Base-by-base conservation (phyloP, 2,113 vertebrate species). In the Malurus cyaneus region DNA sequence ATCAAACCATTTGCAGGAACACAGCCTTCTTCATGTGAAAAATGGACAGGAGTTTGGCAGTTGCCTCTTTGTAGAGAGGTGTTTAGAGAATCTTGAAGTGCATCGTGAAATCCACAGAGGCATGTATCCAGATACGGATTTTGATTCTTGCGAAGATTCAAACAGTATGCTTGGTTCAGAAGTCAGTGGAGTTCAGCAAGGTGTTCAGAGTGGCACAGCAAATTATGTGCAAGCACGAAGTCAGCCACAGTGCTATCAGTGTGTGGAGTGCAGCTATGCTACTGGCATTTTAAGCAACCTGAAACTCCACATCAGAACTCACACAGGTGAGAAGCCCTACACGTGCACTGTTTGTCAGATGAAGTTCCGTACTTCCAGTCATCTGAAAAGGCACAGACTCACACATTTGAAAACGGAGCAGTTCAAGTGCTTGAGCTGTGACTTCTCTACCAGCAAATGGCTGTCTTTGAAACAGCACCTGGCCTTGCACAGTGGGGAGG, bases 281-380 rank as follows among this genome's bases (percentile, higher is more conserved):
- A 97, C 96, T 18, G 74, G 10, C 1, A 1, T 18, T 73, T 86
- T 96, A 60, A 74, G 85, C 56, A 97, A 92, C 76, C 92, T 97
- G 32, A 24, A 74, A 3, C 34, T 97, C 2, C 96, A 97, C 2
- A 1, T 95, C 26, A 95, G 94, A 56, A 97, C 69, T 62, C 96
- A 97, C 61, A 97, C 96, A 4, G 95, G 93, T 24, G 96, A 96
- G 88, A 97, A 28, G 53, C 96, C 96, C 29, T 93, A 94, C 82
- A 93, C 56, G 88, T 97, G 96, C 61, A 62, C 28, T 0, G 0
- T 93, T 52, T 97, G 96, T 39, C 93, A 95, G 71, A 97, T 78
- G 89, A 83, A 41, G 21, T 97, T 96, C 26, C 93, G 95, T n/a
- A 96, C 93, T 41, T 93, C 96, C 50, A 96, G 96, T 47, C 95